Conservation (phyloP, 2,888 invertebrate genomes). For the Drosophila cyrtoloma region DNA sequence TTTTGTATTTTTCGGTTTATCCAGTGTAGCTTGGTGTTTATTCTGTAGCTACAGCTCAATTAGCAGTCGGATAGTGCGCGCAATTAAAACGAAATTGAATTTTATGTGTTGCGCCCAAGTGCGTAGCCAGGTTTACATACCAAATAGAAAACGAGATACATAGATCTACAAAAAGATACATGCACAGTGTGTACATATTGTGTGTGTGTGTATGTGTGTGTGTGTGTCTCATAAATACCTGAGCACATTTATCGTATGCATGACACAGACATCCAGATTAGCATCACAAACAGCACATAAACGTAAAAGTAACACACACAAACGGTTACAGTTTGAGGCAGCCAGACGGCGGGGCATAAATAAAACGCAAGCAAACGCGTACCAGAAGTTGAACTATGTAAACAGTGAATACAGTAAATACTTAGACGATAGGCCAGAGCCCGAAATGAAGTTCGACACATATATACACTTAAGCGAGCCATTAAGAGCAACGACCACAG, state of each 20-base stretch:
- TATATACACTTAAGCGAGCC: constrained; percentile 36
- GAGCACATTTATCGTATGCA: constrained; percentile 76
- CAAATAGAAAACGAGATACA: constrained; percentile 29
- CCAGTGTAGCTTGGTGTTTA: constrained; percentile 20
- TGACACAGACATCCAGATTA: constrained; percentile 78
- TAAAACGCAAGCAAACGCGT: constrained; percentile 20
- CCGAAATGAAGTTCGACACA: constrained; percentile 48
- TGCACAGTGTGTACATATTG: constrained; percentile 9
- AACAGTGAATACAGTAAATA: constrained; percentile 64
- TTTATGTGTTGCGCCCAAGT: constrained; percentile 73
- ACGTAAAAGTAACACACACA: constrained; percentile 71
- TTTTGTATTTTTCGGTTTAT: constrained; percentile 7
- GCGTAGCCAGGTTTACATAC: constrained; percentile 50
- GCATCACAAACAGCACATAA: constrained; percentile 80
- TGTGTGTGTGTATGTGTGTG: constrained; percentile 3
- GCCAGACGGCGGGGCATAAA: constrained; percentile 35
- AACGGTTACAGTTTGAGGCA: constrained; percentile 17
- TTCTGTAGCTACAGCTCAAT: constrained; percentile 63
- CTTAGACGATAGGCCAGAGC: constrained; percentile 2
- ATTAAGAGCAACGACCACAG: constrained; percentile 65
- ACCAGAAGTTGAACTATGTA: constrained; percentile 63
- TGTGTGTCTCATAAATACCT: constrained; percentile 45
- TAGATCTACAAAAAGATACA: constrained; percentile 13
- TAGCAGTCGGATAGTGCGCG: constrained; percentile 70
- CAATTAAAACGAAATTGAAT: constrained; percentile 79